Base-by-base conservation (phyloP, 2,888 invertebrate species). In the Apamea monoglypha region DNA sequence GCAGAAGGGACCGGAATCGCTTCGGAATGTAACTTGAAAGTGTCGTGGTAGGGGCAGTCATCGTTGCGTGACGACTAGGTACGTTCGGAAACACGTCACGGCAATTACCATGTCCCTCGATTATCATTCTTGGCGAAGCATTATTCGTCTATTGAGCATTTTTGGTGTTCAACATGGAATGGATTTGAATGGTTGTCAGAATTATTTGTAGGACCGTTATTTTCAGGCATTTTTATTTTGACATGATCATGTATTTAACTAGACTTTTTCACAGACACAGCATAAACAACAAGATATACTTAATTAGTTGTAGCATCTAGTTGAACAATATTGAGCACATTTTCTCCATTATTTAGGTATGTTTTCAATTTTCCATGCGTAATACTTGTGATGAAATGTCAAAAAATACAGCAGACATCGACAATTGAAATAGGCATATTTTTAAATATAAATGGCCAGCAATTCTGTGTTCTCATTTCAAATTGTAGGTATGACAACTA, bases 31-130 rank as follows among this genome's bases (percentile, higher is more conserved):
- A 88, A 88, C 88, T 92, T 90, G 91, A 92, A 92, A 92, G 91
- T 92, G 90, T 90, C 92, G 92, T 94, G 94, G 95, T 95, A 95
- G 95, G 94, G 94, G 94, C 92, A 91, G 82, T 86, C 95, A 91
- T 87, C 94, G 94, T 94, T 92, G 95, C 96, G 95, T 96, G 95
- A 95, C 96, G 94, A 88, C 90, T 91, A 92, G 91, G 92, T 91
- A 91, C 89, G 89, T 90, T 90, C 81, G 85, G 79, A 88, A 85
- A 91, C 92, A 93, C 95, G 95, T 95, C 94, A 95, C 91, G 93
- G 91, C 91, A 94, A 95, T 95, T 95, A 94, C 93, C 92, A 91
- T 93, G 94, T 94, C 91, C 92, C 92, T 92, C 92, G 92, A 93
- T 93, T 93, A 93, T 92, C 92, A 92, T 94, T 93, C 92, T 92